Evolutionary conservation across 2,113 vertebrate species (phyloP).

Genomic region (Cheilinus undulatus): DNA sequence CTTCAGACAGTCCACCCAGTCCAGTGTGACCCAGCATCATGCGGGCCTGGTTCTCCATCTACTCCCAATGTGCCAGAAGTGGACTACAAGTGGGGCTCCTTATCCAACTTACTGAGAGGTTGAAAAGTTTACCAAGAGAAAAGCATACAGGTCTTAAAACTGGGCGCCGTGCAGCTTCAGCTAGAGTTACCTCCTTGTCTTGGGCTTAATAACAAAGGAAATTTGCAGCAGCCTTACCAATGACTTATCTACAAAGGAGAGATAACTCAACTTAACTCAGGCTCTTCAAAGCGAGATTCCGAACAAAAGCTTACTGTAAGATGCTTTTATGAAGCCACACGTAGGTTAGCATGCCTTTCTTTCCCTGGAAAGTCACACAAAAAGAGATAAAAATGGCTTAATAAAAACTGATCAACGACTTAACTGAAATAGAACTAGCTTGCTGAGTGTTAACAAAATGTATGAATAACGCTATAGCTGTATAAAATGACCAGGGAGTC

Average conservation of each 20-base stretch:
- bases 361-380: neutral
- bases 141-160: neutral
- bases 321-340: conserved; percentile 8
- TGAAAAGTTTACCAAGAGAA: conserved; percentile 18
- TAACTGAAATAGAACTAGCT: neutral
- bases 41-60: conserved; percentile 81
- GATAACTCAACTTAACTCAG: neutral
- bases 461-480: neutral
- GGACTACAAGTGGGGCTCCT: neutral
- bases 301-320: too few relatives aligned
- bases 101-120: conserved; percentile 8
- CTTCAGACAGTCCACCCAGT: conserved; percentile 56
- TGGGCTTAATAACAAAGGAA: conserved; percentile 16
- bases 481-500: conserved; percentile 34
- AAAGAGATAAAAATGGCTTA: too few relatives aligned
- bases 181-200: neutral
- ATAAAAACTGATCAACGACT: neutral
- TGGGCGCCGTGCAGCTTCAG: conserved; percentile 2
- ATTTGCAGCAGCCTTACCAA: conserved; percentile 2
- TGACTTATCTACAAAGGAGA: neutral
- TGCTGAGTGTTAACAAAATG: neutral
- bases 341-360: neutral
- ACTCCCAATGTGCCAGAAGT: conserved; percentile 31
- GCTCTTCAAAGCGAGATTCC: too few relatives aligned
- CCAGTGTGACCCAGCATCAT: conserved; percentile 64